Evolutionary conservation across 2,797 vertebrate genomes (phyloP).

Genomic region (Clamator glandarius): DNA sequence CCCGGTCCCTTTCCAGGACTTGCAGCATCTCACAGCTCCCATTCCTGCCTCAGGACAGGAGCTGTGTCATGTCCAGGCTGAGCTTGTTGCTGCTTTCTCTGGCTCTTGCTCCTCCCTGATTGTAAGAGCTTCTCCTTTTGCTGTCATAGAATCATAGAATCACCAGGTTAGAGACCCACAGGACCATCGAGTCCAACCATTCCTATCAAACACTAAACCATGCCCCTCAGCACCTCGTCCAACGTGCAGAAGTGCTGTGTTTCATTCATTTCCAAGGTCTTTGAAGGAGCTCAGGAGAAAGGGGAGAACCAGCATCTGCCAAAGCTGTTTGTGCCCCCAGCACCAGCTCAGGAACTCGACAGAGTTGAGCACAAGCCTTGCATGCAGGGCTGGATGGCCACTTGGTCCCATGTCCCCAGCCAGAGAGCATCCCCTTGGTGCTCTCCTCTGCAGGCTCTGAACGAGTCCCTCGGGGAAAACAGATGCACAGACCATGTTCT

Average conservation of each 20-base stretch:
- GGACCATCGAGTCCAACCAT: too few species aligned
- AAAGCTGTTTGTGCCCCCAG: neutral
- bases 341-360: neutral
- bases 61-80: neutral
- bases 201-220: too few species aligned
- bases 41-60: neutral
- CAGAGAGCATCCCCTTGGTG: neutral
- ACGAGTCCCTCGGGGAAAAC: neutral
- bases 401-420: neutral
- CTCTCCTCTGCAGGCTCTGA: neutral
- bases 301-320: accelerated
- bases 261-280: neutral
- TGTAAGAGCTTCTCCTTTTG: accelerated
- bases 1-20: neutral
- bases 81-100: accelerated
- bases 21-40: neutral
- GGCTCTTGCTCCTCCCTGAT: neutral
- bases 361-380: neutral
- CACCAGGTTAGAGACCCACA: too few species aligned
- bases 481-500: neutral
- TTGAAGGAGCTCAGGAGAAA: neutral
- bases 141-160: too few species aligned
- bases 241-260: accelerated
- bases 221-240: too few species aligned
- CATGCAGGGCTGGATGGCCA: accelerated